phyloP scores from a whole-genome alignment of 1,140 invertebrate genomes.

The Thalassaphorura encarpata region DNA sequence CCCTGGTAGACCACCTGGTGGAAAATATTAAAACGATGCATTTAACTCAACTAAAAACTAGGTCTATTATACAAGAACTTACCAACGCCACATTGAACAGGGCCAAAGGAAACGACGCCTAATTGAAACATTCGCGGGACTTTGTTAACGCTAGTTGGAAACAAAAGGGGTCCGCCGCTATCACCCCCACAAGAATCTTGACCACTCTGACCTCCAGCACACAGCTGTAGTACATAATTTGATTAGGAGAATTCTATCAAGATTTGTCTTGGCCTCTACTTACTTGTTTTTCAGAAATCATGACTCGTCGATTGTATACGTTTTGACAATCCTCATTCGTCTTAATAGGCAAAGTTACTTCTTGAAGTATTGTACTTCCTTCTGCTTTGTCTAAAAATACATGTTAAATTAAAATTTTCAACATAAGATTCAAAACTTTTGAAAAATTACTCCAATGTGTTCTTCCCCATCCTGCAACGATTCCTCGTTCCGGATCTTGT shows the following conservation, averaged over 20 bases:
- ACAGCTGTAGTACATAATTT: constrained; percentile 7
- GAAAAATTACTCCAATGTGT: constrained; percentile 28
- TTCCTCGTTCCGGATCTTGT: background rate
- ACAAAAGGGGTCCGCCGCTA: constrained; percentile 11
- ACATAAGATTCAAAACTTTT: background rate
- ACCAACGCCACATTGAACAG: constrained; percentile 53
- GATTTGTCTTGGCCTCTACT: constrained; percentile 1
- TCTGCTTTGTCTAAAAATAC: constrained; percentile 12
- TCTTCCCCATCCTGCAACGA: constrained; percentile 30
- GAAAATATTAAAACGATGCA: constrained; percentile 43
- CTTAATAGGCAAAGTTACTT: constrained; percentile 19
- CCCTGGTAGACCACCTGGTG: constrained; percentile 37
- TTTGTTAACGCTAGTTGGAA: constrained; percentile 30
- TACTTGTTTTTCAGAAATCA: constrained; percentile 20
- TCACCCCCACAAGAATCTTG: constrained; percentile 25
- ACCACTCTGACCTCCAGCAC: constrained; percentile 24
- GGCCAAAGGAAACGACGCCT: constrained; percentile 48
- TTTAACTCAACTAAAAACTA: too few relatives aligned
- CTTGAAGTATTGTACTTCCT: constrained; percentile 16
- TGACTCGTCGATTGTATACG: constrained; percentile 15
- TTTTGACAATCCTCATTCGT: constrained; percentile 19
- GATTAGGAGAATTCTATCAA: background rate
- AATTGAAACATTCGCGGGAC: constrained; percentile 40
- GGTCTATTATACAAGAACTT: too few relatives aligned
- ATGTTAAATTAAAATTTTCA: background rate